Evolutionary conservation across 2,797 vertebrate species (phyloP), one percentile per base, ranked within the genome.

Genomic region (Aldrovandia affinis): DNA sequence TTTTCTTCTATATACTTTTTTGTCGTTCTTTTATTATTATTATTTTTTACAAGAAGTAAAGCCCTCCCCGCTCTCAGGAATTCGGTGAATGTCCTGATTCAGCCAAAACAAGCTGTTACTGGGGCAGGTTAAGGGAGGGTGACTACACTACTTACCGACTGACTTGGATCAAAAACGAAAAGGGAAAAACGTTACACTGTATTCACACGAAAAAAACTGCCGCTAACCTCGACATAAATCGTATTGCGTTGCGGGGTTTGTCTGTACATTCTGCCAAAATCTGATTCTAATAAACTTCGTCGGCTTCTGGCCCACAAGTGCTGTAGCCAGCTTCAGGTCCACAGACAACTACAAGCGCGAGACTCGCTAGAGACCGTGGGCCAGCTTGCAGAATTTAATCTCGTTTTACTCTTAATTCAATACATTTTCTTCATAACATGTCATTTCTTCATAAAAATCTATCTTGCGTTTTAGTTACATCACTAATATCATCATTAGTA

Each of bases 51-150:
- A 96, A 95, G 95, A 89, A 83, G 83, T 89, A 82, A 84, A 92
- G 92, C 94, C 92, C 94, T 94, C 94, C 92, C 94, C 93, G 91
- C 95, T 94, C 94, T 90, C 85, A 92, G 95, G 95, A 95, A 95
- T 96, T 96, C 95, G 95, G 96, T 89, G 92, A 96, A 96, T 96
- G 94, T 90, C 92, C 89, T 68, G 89, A 91, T 91, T 89, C 89
- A 89, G 96, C 95, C 96, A 96, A 96, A 95, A 94, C 92, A 96
- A 96, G 95, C 95, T 95, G 91, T 75, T 95, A 95, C 95, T 91
- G 70, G 88, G 80, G 91, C 91, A 92, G 93, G 93, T 94, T 95
- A 93, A 92, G 92, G 92, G 89, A 93, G 94, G 83, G 95, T 95
- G 95, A 93, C 54, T 87, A 94, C 94, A 93, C 92, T 81, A 2